Evolutionary conservation across 2,888 invertebrate species (phyloP).

Genomic region (Hofmannophila pseudospretella): DNA sequence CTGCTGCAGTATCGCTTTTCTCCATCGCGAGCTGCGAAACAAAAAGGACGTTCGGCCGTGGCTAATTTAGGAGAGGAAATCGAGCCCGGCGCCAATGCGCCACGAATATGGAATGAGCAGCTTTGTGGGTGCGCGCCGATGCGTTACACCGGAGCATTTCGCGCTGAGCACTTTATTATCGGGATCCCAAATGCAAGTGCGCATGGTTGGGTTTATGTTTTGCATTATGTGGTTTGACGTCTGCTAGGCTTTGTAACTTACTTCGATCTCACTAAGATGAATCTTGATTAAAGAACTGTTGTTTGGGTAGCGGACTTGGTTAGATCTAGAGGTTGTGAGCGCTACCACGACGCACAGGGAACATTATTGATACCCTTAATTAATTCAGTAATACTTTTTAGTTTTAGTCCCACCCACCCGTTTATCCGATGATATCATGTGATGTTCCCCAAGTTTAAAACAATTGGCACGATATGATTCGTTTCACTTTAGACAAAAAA

Average conservation of each 20-base stretch:
- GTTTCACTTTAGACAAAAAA: no score
- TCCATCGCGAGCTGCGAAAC: constrained; percentile 47
- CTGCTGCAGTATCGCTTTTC: constrained; percentile 37
- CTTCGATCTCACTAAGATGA: no score
- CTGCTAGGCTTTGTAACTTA: constrained; percentile 15
- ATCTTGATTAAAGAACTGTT: no score
- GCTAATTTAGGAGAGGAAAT: constrained; percentile 77
- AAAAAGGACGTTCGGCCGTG: constrained; percentile 70
- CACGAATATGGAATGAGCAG: constrained; percentile 59
- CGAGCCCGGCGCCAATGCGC: constrained; percentile 42
- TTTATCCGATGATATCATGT: no score
- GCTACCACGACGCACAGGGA: no score
- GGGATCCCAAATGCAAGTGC: constrained; percentile 28
- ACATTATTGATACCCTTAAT: no score
- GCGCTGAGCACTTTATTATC: constrained; percentile 65
- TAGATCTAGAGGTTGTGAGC: no score
- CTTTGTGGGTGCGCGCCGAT: constrained; percentile 70
- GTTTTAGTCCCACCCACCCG: no score
- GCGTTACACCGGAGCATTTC: constrained; percentile 53
- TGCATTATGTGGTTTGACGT: constrained; percentile 20
- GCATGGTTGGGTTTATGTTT: constrained; percentile 22
- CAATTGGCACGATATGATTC: no score
- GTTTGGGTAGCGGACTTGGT: no score
- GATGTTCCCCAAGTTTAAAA: no score
- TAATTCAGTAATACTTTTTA: no score